Evolutionary conservation across 1,140 invertebrate species (phyloP).

Genomic region (Leptopilina boulardi): DNA sequence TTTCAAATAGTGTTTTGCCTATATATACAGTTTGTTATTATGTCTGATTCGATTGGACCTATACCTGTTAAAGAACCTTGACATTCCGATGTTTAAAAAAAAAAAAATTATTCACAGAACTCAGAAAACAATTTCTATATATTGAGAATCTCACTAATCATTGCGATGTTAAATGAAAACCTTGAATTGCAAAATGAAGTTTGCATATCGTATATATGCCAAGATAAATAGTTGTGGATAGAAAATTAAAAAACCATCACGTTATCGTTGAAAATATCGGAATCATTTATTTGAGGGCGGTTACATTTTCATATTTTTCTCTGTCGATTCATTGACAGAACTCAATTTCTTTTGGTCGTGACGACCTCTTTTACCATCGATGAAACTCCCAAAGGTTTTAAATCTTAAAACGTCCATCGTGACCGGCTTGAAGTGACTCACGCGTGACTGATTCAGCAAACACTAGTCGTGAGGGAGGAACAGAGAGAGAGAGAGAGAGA

Average conservation of each 20-base stretch:
- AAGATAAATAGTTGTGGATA: neutral
- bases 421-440: constrained; percentile 56
- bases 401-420: constrained; percentile 33
- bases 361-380: constrained; percentile 22
- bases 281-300: neutral
- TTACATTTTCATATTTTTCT: neutral
- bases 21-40: neutral
- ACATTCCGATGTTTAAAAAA: constrained; percentile 11
- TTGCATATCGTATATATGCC: neutral
- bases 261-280: neutral
- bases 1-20: neutral
- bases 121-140: neutral
- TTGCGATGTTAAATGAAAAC: neutral
- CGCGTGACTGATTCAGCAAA: constrained; percentile 61
- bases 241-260: no score
- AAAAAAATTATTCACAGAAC: constrained; percentile 7
- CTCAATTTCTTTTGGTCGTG: neutral
- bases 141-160: constrained; percentile 14
- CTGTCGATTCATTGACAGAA: constrained; percentile 11
- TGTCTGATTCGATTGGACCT: constrained; percentile 10
- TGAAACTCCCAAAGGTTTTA: constrained; percentile 21
- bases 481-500: constrained; percentile 42
- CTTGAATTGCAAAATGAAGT: neutral
- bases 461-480: constrained; percentile 20
- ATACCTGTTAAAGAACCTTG: constrained; percentile 24